phyloP scores from a whole-genome alignment of 2,113 vertebrate species.

The Hydrolagus affinis region DNA sequence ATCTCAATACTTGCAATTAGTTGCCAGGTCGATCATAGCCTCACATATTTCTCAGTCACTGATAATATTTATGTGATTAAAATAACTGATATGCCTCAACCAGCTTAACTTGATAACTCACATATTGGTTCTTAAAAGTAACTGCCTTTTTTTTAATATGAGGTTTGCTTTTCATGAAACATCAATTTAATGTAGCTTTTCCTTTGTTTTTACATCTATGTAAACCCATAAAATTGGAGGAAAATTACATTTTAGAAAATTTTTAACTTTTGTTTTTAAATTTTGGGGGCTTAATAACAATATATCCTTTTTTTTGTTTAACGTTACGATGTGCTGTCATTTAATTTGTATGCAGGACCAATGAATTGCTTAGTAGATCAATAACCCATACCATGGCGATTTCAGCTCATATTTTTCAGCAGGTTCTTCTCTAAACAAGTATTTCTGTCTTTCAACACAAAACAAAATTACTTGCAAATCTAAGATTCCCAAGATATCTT shows the following conservation, averaged over 20 bases:
- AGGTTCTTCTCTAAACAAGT: background rate
- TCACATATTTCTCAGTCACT: too few relatives aligned
- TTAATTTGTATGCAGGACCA: background rate
- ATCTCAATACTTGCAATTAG: too few relatives aligned
- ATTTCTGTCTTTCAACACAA: background rate
- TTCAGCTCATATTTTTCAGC: background rate
- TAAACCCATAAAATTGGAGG: background rate
- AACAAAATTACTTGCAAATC: background rate
- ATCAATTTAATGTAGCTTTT: background rate
- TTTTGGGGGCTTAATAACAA: background rate
- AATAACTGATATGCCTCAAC: too few relatives aligned
- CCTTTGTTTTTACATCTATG: too few relatives aligned
- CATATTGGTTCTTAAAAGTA: background rate
- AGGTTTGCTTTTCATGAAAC: too few relatives aligned
- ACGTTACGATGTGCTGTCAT: background rate
- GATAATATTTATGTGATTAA: too few relatives aligned
- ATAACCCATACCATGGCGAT: background rate
- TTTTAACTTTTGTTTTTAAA: too few relatives aligned
- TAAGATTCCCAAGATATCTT: background rate
- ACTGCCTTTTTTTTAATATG: background rate
- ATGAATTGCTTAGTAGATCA: background rate
- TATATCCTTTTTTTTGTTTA: background rate
- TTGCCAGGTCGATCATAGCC: too few relatives aligned
- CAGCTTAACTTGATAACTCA: background rate
- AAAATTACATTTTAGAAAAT: background rate